phyloP scores from a whole-genome alignment of 2,113 vertebrate species.

The Serilophus lunatus region DNA sequence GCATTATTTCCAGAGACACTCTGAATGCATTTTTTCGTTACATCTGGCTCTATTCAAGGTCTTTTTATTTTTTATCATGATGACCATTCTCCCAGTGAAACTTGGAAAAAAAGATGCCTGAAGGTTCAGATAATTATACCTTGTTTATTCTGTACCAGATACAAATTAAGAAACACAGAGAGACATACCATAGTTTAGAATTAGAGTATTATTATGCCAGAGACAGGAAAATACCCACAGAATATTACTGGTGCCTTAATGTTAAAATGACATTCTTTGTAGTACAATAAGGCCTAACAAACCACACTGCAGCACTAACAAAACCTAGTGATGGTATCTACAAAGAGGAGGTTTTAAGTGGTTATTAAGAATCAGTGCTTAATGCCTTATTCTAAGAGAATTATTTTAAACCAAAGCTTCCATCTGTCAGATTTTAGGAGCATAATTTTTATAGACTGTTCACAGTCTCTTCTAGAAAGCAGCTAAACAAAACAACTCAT shows the following conservation, averaged over 20 bases:
- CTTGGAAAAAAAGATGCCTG: background rate
- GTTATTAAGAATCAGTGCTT: slow-evolving; percentile 68
- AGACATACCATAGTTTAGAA: background rate
- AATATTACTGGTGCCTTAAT: background rate
- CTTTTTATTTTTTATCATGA: background rate
- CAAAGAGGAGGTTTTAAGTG: slow-evolving; percentile 55
- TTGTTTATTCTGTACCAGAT: background rate
- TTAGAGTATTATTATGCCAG: background rate
- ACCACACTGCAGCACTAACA: background rate
- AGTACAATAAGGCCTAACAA: slow-evolving; percentile 62
- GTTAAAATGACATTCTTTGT: slow-evolving; percentile 4
- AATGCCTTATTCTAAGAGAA: slow-evolving; percentile 57
- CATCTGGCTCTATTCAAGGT: background rate
- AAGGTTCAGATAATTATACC: background rate
- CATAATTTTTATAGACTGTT: background rate
- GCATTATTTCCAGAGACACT: background rate
- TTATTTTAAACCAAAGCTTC: background rate
- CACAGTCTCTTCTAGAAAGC: background rate
- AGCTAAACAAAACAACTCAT: background rate
- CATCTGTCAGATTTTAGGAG: background rate
- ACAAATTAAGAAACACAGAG: background rate
- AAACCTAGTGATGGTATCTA: background rate
- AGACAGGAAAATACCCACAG: background rate
- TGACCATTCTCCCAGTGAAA: background rate
- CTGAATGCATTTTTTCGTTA: background rate